A percentile compares a stretch with the other conserved stretches of the same genome.
These are phyloP conservation scores for Helostoma temminkii DNA, from an alignment of 2,797 vertebrate species.

Conservation along the genomic window DNA sequence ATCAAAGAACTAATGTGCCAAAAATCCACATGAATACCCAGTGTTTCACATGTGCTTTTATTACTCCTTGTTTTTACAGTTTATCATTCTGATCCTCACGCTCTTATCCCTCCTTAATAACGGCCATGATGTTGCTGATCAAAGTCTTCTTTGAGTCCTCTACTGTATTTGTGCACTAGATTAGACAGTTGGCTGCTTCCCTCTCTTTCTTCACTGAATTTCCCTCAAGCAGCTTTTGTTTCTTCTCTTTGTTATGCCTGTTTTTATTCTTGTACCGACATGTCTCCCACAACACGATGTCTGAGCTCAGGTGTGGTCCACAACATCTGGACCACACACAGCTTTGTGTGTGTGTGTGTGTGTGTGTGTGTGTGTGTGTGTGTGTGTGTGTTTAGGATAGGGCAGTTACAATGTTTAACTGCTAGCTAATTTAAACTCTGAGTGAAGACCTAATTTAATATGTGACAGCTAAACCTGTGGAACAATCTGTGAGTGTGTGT, in stretches of 20 bases:
- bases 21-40: constrained; percentile 1
- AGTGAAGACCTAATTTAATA: constrained; percentile 4
- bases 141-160: constrained; percentile 5
- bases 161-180: neutral
- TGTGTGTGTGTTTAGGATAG: constrained; percentile 4
- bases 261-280: constrained; percentile 46
- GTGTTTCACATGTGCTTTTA: neutral
- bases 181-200: neutral
- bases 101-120: neutral
- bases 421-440: neutral
- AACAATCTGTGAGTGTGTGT: constrained; percentile 9
- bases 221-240: neutral
- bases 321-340: constrained; percentile 48
- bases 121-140: neutral
- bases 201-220: constrained; percentile 9
- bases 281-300: constrained; percentile 28
- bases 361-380: too few relatives aligned
- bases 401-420: neutral
- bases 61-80: neutral
- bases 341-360: constrained; percentile 6
- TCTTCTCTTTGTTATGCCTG: constrained; percentile 10
- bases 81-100: neutral
- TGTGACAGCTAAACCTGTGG: neutral
- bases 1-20: constrained; percentile 31
- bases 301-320: constrained; percentile 4